Conservation (phyloP, 2,888 invertebrate species). For the Conchocele bisecta region DNA sequence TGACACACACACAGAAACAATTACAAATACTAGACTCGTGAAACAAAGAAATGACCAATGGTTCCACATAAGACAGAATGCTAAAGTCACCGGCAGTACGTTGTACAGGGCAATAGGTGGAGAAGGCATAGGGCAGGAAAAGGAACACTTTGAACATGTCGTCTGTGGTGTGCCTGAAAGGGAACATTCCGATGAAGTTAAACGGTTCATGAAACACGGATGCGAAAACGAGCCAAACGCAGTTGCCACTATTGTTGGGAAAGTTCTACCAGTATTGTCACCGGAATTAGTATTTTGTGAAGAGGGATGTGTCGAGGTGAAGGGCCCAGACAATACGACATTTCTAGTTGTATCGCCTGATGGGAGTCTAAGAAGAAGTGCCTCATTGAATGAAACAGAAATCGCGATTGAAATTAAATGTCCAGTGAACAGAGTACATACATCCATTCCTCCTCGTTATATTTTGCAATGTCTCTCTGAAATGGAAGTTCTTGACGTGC, state of each 20-base stretch:
- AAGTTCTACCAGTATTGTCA: slow-evolving; percentile 29
- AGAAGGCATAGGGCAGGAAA: not conserved
- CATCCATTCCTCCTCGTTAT: slow-evolving; percentile 19
- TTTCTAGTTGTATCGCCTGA: slow-evolving; percentile 52
- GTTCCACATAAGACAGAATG: not conserved
- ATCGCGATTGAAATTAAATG: slow-evolving; percentile 47
- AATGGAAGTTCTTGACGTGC: slow-evolving; percentile 28
- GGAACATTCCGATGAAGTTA: not conserved
- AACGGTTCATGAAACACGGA: not conserved
- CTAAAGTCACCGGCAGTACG: not conserved
- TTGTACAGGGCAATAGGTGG: not conserved
- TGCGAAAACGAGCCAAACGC: not conserved
- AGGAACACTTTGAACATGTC: not conserved
- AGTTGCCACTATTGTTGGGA: slow-evolving; percentile 38
- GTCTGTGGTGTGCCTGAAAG: not conserved
- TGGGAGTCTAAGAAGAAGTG: slow-evolving; percentile 27
- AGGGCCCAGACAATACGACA: not conserved
- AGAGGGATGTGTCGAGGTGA: slow-evolving; percentile 32
- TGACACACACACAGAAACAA: no score
- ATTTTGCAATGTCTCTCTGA: slow-evolving; percentile 25
- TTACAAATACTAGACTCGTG: not conserved
- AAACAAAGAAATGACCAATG: not conserved
- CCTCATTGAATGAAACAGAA: not conserved
- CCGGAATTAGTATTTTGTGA: slow-evolving; percentile 32
- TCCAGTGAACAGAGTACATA: slow-evolving; percentile 16